Evolutionary conservation across 2,888 invertebrate species (phyloP), one percentile per base, ranked within the genome.

Genomic region (Trypoxylon attenuatum): DNA sequence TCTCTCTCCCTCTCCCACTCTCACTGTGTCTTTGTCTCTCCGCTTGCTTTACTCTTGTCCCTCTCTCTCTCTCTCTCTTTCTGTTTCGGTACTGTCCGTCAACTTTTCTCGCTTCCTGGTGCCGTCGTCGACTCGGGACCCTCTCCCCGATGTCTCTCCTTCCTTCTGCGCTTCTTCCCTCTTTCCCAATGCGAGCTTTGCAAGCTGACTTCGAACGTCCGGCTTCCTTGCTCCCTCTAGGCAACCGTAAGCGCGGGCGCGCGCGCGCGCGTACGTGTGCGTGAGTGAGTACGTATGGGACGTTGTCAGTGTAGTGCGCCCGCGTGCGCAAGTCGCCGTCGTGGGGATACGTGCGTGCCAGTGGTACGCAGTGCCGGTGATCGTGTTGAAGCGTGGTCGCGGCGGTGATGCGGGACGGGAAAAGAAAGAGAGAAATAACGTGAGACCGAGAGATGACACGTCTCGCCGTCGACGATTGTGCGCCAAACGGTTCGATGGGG

Each of bases 151-250:
- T 21, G 6, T 33, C 43, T 45, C 13, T 55, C 43, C 42, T 47
- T 41, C 58, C 39, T 10, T 45, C 65, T 60, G n/a, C 33, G 33
- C 33, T 33, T 33, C 33, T 13, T 33, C n/a, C 33, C 13, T 10
- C 33, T 13, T 33, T 33, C 33, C 57, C 51, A 15, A 61, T 54
- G 53, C 60, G 51, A 67, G 55, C 45, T 62, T 62, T 59, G 58
- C 56, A 58, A 74, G 39, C 56, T 56, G 47, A 27, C 50, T 42
- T 66, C 64, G 54, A 53, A 41, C 56, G 46, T 68, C 58, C 54
- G 57, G 51, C 61, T 61, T 63, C 33, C 27, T 27, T 55, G 51
- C 62, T 70, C 57, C 56, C 57, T 69, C 61, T 73, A 50, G 27
- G 33, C 42, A 45, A 42, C 27, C 27, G 49, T 23, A 8, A 15